Base-by-base conservation (phyloP, 2,888 invertebrate genomes). In the Alentia gelatinosa region DNA sequence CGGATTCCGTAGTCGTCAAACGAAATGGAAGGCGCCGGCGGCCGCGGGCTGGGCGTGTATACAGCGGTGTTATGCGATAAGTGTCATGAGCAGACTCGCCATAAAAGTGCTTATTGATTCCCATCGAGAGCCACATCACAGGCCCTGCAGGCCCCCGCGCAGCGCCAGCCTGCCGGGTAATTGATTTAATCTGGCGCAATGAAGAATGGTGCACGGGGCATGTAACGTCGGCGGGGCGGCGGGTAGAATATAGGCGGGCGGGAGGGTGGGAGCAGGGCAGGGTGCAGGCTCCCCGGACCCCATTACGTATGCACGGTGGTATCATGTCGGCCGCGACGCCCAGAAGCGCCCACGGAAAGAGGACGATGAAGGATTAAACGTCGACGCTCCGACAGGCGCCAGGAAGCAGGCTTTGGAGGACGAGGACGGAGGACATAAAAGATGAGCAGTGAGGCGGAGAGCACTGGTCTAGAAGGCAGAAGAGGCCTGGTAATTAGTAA, bases 21-120 rank as follows among this genome's bases (percentile, higher is more conserved):
- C n/a, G n/a, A n/a, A n/a, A n/a, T n/a, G n/a, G n/a, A n/a, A n/a
- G 4, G 39, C 37, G 37, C 19, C 35, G 79, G 79, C 4, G 23
- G 15, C n/a, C 4, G 9, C 33, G 5, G 12, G 33, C 30, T 39
- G 15, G 39, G 1, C 35, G 39, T 74, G 79, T 39, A 39, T 79
- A 4, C 19, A 9, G 37, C 1, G 37, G 39, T 35, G 39, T 79
- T 79, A 79, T 79, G 79, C 39, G 79, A 79, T 79, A 79, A 79
- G 79, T 79, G 79, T 79, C 79, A 79, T 79, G 79, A 79, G 26
- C 79, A 79, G 79, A 79, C 19, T 35, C 79, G 39, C 79, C 79
- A 33, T 30, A 75, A 75, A 75, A 35, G 79, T 79, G 37, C 37
- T 79, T 79, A 79, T 79, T 79, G 79, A 79, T 79, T 79, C 79